phyloP scores from a whole-genome alignment of 2,113 vertebrate genomes.

The Xyrauchen texanus region DNA sequence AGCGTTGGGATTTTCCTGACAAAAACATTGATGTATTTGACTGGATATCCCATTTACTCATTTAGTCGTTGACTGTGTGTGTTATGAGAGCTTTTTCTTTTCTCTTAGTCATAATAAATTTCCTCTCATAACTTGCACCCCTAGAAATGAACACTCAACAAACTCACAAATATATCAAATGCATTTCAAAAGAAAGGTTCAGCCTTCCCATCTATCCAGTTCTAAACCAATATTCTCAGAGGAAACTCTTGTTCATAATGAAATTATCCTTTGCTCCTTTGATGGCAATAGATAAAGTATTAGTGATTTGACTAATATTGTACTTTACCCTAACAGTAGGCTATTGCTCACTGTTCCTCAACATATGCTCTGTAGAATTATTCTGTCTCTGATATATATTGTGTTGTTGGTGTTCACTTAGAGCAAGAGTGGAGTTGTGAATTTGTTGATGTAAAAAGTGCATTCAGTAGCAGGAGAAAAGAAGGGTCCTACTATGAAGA shows the following conservation, averaged over 20 bases:
- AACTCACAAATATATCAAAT: conserved; percentile 69
- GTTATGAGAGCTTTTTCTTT: conserved; percentile 65
- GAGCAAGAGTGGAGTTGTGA: conserved; percentile 71
- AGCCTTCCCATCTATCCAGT: background rate
- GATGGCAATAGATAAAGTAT: conserved; percentile 75
- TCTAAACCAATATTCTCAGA: conserved; percentile 69
- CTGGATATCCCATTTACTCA: conserved; percentile 49
- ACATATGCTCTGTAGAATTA: conserved; percentile 56
- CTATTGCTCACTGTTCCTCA: conserved; percentile 62
- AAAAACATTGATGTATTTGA: conserved; percentile 24
- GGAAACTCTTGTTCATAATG: conserved; percentile 76
- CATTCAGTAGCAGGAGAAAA: conserved; percentile 73
- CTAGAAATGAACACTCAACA: conserved; percentile 42
- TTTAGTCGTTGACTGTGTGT: conserved; percentile 59
- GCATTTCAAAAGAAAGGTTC: conserved; percentile 64
- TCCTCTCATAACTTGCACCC: conserved; percentile 35
- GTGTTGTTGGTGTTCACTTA: conserved; percentile 79
- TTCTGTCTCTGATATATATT: conserved; percentile 76
- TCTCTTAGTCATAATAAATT: conserved; percentile 29
- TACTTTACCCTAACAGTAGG: conserved; percentile 58
- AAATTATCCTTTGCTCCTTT: conserved; percentile 67
- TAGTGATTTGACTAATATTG: conserved; percentile 77
- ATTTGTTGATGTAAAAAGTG: conserved; percentile 71
- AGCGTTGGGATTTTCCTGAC: conserved; percentile 39
- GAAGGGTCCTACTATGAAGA: conserved; percentile 42